phyloP scores from a whole-genome alignment of 2,113 vertebrate species.

The Microtus ochrogaster region DNA sequence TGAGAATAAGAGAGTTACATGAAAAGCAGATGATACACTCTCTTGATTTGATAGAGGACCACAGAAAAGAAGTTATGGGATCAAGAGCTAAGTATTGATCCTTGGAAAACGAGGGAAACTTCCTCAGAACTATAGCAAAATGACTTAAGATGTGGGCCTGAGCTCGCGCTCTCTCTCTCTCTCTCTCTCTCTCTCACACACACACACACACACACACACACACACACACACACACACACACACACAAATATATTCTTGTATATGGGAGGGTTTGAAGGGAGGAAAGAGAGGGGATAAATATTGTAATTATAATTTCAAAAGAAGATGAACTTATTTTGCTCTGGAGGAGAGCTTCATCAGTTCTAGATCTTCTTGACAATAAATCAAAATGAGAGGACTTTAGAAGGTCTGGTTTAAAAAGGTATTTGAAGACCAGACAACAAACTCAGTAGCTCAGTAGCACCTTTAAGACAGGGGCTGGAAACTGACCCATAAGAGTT shows the following conservation, averaged over 20 bases:
- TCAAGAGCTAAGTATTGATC: not conserved
- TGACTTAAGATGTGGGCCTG: not conserved
- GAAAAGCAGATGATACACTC: not conserved
- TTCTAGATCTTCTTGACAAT: not conserved
- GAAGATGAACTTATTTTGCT: not conserved
- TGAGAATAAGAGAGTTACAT: not conserved
- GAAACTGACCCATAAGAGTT: rapidly evolving
- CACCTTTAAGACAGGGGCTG: not conserved
- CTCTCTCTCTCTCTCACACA: not conserved
- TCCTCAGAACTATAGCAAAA: not conserved
- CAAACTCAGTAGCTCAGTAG: not conserved
- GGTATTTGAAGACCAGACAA: not conserved
- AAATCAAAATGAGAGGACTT: not conserved
- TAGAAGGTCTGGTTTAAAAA: not conserved
- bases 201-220: not conserved
- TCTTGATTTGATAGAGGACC: not conserved
- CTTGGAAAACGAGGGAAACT: not conserved
- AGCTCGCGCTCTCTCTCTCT: not conserved
- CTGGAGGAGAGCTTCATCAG: not conserved
- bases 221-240: not conserved
- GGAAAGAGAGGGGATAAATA: not conserved
- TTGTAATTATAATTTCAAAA: not conserved
- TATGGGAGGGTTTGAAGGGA: not conserved
- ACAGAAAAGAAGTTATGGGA: no score
- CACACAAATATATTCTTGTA: not conserved